Percentiles rank a stretch among this genome's conserved stretches.
Evolutionary conservation across 2,113 vertebrate genomes (phyloP).

Genomic region (Hydropotes inermis): DNA sequence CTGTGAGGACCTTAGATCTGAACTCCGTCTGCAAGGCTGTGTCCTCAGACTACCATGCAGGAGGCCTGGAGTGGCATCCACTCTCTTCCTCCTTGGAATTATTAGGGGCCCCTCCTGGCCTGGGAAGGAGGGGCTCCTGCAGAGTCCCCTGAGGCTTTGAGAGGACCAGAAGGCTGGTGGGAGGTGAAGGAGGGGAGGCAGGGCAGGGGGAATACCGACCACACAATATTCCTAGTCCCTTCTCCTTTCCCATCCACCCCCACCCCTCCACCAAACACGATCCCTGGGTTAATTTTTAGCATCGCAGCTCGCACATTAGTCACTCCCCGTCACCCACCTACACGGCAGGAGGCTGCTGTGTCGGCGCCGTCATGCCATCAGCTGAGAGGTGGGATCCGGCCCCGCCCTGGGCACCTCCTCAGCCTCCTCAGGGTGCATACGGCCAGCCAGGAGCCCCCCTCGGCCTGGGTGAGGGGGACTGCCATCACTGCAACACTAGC

Average conservation of each 20-base stretch:
- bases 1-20: not conserved
- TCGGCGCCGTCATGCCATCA: conserved; percentile 57
- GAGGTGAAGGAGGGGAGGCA: not conserved
- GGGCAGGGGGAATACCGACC: conserved; percentile 56
- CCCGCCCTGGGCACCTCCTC: conserved; percentile 23
- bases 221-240: conserved; percentile 8
- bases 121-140: not conserved
- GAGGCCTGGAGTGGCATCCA: not conserved
- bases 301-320: conserved; percentile 73
- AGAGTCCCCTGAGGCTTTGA: not conserved
- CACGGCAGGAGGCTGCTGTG: conserved; percentile 71
- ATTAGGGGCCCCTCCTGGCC: not conserved
- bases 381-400: conserved; percentile 57
- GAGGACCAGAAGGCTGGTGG: conserved; percentile 51
- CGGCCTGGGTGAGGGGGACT: not conserved
- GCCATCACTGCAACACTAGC: not conserved
- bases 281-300: conserved; percentile 76
- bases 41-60: not conserved
- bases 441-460: not conserved
- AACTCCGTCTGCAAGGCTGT: not conserved
- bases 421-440: not conserved
- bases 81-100: not conserved
- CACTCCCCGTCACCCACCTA: conserved; percentile 78
- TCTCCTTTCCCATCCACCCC: conserved; percentile 50
- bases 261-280: conserved; percentile 66